Percentiles rank a stretch among this genome's conserved stretches.
These are phyloP conservation scores for Psammodynastes pulverulentus DNA, from an alignment of 2,113 vertebrate genomes.

Conservation along the genomic window DNA sequence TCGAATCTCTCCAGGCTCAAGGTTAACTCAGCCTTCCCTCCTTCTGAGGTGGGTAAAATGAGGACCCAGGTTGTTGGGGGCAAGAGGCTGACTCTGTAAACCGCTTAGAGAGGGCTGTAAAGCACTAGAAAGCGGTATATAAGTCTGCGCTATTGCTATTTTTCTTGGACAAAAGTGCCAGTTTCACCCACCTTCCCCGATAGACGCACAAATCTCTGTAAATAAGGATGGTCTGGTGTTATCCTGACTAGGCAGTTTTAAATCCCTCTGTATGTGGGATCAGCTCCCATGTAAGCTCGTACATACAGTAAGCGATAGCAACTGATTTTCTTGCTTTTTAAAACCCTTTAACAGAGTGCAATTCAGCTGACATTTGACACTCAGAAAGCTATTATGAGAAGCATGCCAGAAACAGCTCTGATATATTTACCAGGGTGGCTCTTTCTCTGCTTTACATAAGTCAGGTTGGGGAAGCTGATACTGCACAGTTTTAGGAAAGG, in stretches of 20 bases:
- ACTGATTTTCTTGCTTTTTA: slow-evolving; percentile 12
- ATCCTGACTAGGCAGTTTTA: not conserved
- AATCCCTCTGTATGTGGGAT: fast-evolving
- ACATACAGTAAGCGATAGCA: slow-evolving; percentile 9
- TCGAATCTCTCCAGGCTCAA: no score
- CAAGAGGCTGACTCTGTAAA: no score
- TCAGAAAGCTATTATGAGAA: slow-evolving; percentile 24
- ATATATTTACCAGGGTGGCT: slow-evolving; percentile 40
- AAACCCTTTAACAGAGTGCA: not conserved
- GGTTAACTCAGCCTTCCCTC: no score
- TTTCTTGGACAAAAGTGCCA: not conserved
- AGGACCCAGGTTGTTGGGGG: no score
- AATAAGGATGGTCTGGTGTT: not conserved
- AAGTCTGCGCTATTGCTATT: no score
- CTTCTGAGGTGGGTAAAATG: no score
- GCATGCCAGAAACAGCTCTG: slow-evolving; percentile 31
- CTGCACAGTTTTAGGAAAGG: slow-evolving; percentile 32
- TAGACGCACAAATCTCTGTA: not conserved
- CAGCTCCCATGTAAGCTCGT: not conserved
- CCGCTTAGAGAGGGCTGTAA: no score
- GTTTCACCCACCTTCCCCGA: not conserved
- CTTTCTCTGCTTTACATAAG: slow-evolving; percentile 27
- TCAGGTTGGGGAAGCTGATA: slow-evolving; percentile 44
- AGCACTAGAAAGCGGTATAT: no score
- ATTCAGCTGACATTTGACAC: slow-evolving; percentile 10